Evolutionary conservation across 2,113 vertebrate genomes (phyloP).

Genomic region (Odontophorus gujanensis): DNA sequence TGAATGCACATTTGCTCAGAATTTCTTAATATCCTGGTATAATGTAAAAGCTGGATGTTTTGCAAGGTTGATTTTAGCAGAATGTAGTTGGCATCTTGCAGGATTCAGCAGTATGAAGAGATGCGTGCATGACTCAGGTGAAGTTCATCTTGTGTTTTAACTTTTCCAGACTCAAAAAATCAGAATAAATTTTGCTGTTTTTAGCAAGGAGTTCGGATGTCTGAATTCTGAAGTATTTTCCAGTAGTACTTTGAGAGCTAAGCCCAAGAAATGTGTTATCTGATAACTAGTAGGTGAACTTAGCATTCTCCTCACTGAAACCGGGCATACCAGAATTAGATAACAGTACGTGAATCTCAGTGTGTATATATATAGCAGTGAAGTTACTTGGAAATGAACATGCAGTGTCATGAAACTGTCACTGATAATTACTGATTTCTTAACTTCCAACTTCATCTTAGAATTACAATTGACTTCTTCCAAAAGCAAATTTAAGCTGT

Average conservation of each 20-base stretch:
- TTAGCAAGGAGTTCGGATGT: background rate
- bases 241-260: background rate
- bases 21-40: background rate
- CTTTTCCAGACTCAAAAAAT: background rate
- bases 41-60: background rate
- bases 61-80: background rate
- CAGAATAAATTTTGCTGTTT: background rate
- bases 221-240: background rate
- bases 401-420: background rate
- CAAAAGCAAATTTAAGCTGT: background rate
- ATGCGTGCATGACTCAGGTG: background rate
- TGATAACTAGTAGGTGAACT: background rate
- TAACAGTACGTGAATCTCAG: background rate
- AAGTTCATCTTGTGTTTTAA: background rate
- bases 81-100: background rate
- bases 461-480: background rate
- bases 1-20: background rate
- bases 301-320: background rate
- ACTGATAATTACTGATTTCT: background rate
- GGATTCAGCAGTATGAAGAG: background rate
- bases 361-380: background rate
- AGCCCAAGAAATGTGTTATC: background rate
- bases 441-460: background rate
- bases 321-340: background rate
- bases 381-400: background rate